Base-by-base conservation (phyloP, 2,888 invertebrate species). In the Polymixis lichenea region DNA sequence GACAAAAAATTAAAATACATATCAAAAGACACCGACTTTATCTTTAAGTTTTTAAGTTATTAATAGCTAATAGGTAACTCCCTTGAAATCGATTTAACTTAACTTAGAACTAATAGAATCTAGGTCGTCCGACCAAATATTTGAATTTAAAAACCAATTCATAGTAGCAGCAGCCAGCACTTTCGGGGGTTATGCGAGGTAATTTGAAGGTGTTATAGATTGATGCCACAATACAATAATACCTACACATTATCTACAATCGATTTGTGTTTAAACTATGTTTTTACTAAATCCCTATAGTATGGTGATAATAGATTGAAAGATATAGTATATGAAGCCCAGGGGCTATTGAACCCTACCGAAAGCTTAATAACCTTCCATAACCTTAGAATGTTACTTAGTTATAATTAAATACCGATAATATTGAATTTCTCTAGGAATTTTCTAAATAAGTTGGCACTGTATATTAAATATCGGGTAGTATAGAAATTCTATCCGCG, bases 401-500 rank as follows among this genome's bases (percentile, higher is more conserved):
- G 15, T 28, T 64, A 77, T 46, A 64, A 60, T 43, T 68, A 67
- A 49, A 51, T 38, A 60, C 13, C 87, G 88, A 86, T 82, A 53
- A 83, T 82, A 91, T 92, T 89, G 88, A 90, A 89, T 94, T 94
- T 92, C 93, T 89, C 90, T 90, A 86, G 76, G 85, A 89, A 90
- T 94, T 93, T 92, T 91, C 91, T 85, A 75, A 69, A 62, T 78
- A 76, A 72, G 78, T 76, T 72, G 43, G 74, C 76, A 77, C 65
- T 78, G 68, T 62, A 90, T 93, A 94, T 94, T 91, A 89, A 91
- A 93, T 95, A 92, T 94, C 95, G 86, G 90, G 84, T 86, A 86
- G 85, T 84, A 82, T 83, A 88, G 95, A 94, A 94, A 95, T 92
- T 92, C 89, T 91, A 95, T 90, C 91, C 90, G 92, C 94, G 93